Evolutionary conservation across 2,888 invertebrate species (phyloP).

Genomic region (Dryadula phaetusa): DNA sequence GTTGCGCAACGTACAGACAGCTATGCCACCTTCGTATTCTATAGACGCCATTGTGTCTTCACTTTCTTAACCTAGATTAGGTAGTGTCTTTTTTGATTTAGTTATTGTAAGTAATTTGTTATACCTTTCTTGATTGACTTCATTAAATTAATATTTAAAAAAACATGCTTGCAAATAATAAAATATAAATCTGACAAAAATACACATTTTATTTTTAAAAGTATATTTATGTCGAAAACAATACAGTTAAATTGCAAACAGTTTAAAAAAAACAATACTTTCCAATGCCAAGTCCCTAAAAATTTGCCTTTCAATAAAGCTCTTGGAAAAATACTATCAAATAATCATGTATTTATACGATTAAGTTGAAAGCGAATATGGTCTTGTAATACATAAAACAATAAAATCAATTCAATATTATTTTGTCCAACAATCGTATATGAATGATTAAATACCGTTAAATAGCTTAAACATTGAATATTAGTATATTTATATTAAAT

Average conservation of each 20-base stretch:
- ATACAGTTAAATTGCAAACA: not conserved
- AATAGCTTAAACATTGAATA: conserved; percentile 28
- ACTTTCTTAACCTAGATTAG: conserved; percentile 75
- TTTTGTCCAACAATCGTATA: conserved; percentile 17
- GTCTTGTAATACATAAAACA: conserved; percentile 19
- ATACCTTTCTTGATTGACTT: too few relatives aligned
- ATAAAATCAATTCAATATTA: conserved; percentile 3
- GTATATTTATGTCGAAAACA: not conserved
- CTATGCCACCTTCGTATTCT: conserved; percentile 69
- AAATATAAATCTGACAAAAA: too few relatives aligned
- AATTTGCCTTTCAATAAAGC: not conserved
- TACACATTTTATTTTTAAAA: not conserved
- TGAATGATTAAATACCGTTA: conserved; percentile 33
- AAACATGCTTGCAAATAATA: too few relatives aligned
- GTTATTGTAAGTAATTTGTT: too few relatives aligned
- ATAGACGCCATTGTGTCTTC: conserved; percentile 62
- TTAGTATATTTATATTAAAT: conserved; percentile 34
- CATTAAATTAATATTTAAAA: too few relatives aligned
- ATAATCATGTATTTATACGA: conserved; percentile 1
- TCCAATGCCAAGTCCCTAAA: not conserved
- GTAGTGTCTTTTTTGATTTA: too few relatives aligned
- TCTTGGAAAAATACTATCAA: conserved; percentile 15
- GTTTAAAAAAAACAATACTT: not conserved
- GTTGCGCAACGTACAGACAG: conserved; percentile 72
- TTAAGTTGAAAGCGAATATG: conserved; percentile 6